Evolutionary conservation across 2,797 vertebrate species (phyloP), one percentile per base, ranked within the genome.

Genomic region (Steatocranus sp.): DNA sequence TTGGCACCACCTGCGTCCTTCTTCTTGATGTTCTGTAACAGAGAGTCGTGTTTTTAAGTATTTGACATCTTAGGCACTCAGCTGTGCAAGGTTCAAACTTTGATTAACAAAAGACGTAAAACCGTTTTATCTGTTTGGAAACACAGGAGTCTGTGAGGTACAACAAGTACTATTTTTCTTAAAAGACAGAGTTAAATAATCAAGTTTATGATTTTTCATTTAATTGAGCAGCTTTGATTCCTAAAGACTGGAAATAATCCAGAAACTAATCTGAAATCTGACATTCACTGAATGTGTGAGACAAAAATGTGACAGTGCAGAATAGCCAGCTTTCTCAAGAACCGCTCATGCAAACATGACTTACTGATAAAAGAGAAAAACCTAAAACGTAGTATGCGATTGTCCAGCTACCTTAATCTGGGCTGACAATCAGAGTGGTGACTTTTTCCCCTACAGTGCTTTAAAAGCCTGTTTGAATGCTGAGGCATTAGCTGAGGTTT

Each of bases 11-110:
- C 96, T 0, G 95, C 94, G 11, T 99, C 98, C 66, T 97, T 99
- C 92, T 98, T 99, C 95, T 98, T 98, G 75, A 99, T 96, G 80
- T 98, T 99, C 97, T 97, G 87, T 41, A 8, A 82, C 4, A 77
- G 3, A 81, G 23, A 80, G n/a, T 75, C 4, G 30, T 23, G 12
- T 4, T 6, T 50, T 76, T 23, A 27, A 23, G 4, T n/a, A 73
- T 73, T 48, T 48, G 2, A 48, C 23, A 6, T 18, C 17, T 73
- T 30, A 48, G 7, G 23, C 23, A 73, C 41, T 73, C 6, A 7
- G 23, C 27, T 46, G 41, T 30, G 11, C 68, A 48, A 17, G 54
- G 54, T 58, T 58, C 30, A 66, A 41, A 41, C 61, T 66, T 66
- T 41, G 61, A 23, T 66, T 41, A 66, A 38, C 34, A 23, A 68